phyloP scores from a whole-genome alignment of 2,113 vertebrate species.

The Lamprologus speciosus region DNA sequence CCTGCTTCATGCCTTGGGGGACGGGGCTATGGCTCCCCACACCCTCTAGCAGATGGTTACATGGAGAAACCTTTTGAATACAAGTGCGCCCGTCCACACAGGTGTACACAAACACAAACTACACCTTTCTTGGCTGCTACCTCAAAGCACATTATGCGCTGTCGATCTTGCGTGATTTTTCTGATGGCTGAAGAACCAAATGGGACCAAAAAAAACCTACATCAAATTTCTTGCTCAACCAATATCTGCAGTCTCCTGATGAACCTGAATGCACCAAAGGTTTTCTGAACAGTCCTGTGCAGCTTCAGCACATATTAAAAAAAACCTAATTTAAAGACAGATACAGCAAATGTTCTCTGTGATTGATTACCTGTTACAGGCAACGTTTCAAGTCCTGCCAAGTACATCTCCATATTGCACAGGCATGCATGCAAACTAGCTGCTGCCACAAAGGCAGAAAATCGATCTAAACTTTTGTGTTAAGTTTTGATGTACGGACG shows the following conservation, averaged over 20 bases:
- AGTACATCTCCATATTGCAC: not conserved
- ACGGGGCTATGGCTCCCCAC: not conserved
- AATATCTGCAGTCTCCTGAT: not conserved
- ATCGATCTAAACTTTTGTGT: not conserved
- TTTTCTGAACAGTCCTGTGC: not conserved
- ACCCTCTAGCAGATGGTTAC: rapidly evolving
- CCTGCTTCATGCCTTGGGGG: not conserved
- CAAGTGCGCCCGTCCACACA: not conserved
- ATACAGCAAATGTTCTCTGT: not conserved
- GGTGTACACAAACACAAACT: rapidly evolving
- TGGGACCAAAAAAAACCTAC: not conserved
- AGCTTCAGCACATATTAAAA: not conserved
- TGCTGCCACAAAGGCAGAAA: not conserved
- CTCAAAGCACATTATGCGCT: rapidly evolving
- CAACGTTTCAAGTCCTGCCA: not conserved
- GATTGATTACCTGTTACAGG: not conserved
- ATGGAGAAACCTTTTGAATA: not conserved
- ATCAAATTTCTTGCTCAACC: not conserved
- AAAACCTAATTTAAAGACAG: not conserved
- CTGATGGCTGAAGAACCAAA: rapidly evolving
- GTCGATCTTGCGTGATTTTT: rapidly evolving
- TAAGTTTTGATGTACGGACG: not conserved
- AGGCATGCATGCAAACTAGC: not conserved
- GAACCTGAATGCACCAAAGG: not conserved
- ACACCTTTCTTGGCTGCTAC: not conserved